Evolutionary conservation across 1,140 invertebrate species (phyloP), one percentile per base, ranked within the genome.

Genomic region (Doryteuthis pealeii): DNA sequence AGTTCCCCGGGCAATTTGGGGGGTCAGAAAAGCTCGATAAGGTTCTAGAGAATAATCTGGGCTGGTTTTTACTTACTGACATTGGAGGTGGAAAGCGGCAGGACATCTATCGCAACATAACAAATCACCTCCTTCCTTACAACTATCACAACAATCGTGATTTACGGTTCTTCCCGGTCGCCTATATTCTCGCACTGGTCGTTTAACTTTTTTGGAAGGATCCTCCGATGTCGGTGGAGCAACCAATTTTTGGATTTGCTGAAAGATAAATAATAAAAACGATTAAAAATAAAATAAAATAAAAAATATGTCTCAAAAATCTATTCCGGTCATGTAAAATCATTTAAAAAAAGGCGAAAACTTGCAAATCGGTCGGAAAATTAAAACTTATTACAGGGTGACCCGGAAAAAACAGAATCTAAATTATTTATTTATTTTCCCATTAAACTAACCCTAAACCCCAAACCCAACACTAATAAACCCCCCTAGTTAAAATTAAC

Each of bases 81-180:
- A 98, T 71, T 93, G 91, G 66, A 97, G 90, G 89, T 98, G 96
- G 89, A 98, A 98, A 45, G 96, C 96, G 45, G 95, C 94, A 45
- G 96, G 95, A 85, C 96, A 98, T 77, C 93, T 92, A 85, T 98
- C 96, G 87, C 97, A 98, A 85, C 96, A 98, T 70, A 98, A 92
- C n/a, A 98, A 88, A 87, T 97, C 94, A 40, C 96, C 96, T 54
- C 95, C 96, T 90, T 97, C 96, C 78, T 93, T 91, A 76, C 88
- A 89, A 74, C 87, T 93, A 89, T 97, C 95, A 87, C 96, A 98
- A 76, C 92, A 93, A 86, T 97, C 96, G 86, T 94, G 94, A 89
- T 97, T 98, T 79, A 96, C 93, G n/a, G 94, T 93, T 84, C 94
- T 92, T 8, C 95, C 94, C 79, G 93, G 94, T 76, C 93, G 90